phyloP scores from a whole-genome alignment of 2,113 vertebrate species.

The Phoenicopterus ruber region DNA sequence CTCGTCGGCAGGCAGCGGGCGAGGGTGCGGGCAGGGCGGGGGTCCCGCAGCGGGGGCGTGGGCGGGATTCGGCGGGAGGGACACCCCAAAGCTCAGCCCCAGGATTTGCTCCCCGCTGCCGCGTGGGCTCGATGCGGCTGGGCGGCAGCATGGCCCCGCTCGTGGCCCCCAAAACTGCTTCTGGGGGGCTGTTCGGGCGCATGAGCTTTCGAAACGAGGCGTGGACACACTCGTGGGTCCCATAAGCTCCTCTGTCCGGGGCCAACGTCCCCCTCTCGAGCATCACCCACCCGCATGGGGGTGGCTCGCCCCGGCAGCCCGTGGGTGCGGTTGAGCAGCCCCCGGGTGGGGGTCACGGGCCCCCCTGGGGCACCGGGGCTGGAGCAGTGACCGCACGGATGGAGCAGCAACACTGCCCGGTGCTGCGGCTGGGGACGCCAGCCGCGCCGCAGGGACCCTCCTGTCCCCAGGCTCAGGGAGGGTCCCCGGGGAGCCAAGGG shows the following conservation, averaged over 20 bases:
- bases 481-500: not conserved
- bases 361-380: accelerated
- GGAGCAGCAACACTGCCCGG: not conserved
- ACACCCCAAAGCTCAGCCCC: not conserved
- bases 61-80: not conserved
- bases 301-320: not conserved
- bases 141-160: not conserved
- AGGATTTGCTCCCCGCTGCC: not conserved
- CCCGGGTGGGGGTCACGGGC: accelerated
- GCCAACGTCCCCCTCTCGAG: accelerated
- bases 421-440: not conserved
- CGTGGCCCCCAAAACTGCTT: not conserved
- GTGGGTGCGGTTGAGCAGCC: not conserved
- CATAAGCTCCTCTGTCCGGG: accelerated
- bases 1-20: not conserved
- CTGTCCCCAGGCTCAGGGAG: not conserved
- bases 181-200: not conserved
- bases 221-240: accelerated
- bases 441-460: not conserved
- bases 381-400: not conserved
- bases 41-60: accelerated
- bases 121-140: accelerated
- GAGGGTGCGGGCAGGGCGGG: not conserved
- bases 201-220: not conserved
- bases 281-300: accelerated